Evolutionary conservation across 2,113 vertebrate species (phyloP).

Genomic region (Chauna torquata): DNA sequence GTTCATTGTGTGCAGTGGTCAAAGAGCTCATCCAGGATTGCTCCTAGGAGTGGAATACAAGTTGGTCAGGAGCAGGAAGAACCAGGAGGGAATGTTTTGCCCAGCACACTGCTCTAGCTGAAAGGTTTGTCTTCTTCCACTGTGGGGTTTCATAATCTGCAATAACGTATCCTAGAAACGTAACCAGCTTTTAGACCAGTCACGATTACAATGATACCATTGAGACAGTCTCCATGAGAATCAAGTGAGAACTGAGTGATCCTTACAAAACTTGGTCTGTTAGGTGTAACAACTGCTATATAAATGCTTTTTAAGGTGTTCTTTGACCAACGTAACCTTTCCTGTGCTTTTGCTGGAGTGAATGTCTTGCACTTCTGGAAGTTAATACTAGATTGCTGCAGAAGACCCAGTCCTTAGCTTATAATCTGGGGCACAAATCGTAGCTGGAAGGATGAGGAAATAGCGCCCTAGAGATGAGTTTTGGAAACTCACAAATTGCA

Average conservation of each 20-base stretch:
- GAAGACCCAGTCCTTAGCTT: not conserved
- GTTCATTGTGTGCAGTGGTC: not conserved
- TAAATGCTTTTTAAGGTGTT: not conserved
- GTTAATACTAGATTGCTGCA: not conserved
- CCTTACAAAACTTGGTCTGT: not conserved
- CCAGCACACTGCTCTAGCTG: not conserved
- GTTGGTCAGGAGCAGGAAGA: not conserved
- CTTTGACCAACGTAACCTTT: not conserved
- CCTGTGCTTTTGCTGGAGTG: not conserved
- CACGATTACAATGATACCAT: accelerated
- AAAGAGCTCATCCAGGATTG: not conserved
- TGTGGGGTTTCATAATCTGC: not conserved
- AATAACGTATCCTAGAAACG: not conserved
- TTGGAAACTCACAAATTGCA: not conserved
- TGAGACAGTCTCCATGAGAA: not conserved
- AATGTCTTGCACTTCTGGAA: not conserved
- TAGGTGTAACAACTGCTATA: not conserved
- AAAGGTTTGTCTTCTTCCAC: not conserved
- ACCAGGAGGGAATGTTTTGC: not conserved
- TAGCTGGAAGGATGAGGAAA: not conserved
- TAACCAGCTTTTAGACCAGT: not conserved
- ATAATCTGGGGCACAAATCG: not conserved
- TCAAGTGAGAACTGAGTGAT: not conserved
- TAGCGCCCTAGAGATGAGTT: not conserved
- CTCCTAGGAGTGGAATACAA: not conserved